phyloP scores from a whole-genome alignment of 53 echinoderm and acorn worm species.

The Echinometra lucunter region DNA sequence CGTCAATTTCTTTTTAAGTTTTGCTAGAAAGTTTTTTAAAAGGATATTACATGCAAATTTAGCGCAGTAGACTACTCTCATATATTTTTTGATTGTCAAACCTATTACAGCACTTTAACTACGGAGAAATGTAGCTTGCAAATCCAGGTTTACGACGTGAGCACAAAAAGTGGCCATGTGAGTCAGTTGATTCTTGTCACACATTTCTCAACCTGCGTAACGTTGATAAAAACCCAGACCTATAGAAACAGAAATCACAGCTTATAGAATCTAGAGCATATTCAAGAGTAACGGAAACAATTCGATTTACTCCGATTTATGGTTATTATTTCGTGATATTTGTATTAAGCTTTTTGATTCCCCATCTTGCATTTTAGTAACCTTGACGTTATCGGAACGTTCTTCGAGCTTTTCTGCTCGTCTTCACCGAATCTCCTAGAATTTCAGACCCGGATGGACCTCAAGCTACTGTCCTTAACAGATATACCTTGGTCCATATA shows the following conservation, averaged over 20 bases:
- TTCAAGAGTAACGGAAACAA: not conserved
- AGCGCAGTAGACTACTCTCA: not conserved
- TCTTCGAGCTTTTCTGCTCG: not conserved
- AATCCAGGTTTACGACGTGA: not conserved
- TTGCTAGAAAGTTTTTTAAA: too few species aligned
- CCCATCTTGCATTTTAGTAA: not conserved
- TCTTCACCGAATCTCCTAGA: not conserved
- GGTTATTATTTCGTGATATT: not conserved
- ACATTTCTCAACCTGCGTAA: not conserved
- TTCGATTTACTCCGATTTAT: slow-evolving; percentile 16
- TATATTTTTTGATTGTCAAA: not conserved
- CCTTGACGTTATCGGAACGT: not conserved
- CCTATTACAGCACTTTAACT: not conserved
- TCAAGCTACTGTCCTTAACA: not conserved
- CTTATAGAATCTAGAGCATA: not conserved
- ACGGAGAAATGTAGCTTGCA: not conserved
- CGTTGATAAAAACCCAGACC: not conserved
- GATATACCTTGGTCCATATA: slow-evolving; percentile 31
- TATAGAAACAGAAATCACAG: not conserved
- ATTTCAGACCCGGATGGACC: not conserved
- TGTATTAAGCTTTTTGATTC: not conserved
- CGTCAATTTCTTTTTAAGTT: not conserved
- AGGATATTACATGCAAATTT: too few species aligned
- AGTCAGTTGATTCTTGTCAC: not conserved
- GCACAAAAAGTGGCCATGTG: too few species aligned